Percentiles rank a stretch among this genome's conserved stretches.
Evolutionary conservation across 2,113 vertebrate species (phyloP).

Genomic region (Diadophis punctatus): DNA sequence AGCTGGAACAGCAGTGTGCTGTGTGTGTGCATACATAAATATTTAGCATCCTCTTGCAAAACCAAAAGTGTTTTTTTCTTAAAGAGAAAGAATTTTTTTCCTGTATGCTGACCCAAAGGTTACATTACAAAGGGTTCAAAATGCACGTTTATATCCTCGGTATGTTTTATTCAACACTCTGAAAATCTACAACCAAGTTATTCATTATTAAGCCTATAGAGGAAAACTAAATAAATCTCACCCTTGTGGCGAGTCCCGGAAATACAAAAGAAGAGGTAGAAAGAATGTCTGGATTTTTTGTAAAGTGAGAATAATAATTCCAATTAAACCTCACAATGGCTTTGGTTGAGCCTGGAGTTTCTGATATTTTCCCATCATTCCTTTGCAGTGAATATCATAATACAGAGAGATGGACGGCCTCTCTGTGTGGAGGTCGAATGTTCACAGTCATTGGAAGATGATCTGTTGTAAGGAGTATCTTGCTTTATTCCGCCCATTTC

Average conservation of each 20-base stretch:
- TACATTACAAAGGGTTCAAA: conserved; percentile 24
- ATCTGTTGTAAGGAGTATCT: background rate
- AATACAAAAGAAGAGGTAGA: background rate
- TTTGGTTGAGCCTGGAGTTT: background rate
- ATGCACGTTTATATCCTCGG: background rate
- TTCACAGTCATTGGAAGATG: background rate
- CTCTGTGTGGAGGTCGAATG: background rate
- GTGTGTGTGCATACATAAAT: background rate
- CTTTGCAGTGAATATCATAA: background rate
- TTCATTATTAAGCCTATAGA: conserved; percentile 24
- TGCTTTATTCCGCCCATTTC: background rate
- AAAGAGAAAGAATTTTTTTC: conserved; percentile 20
- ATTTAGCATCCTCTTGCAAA: background rate
- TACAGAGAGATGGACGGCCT: background rate
- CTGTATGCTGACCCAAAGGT: background rate
- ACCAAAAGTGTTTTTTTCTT: background rate
- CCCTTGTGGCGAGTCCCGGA: conserved; percentile 14
- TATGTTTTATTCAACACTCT: background rate
- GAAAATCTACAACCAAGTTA: conserved; percentile 39
- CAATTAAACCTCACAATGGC: background rate
- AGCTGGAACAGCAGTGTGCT: background rate
- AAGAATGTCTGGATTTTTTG: background rate
- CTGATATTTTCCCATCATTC: background rate
- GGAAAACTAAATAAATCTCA: conserved; percentile 20
- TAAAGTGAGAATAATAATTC: background rate